Conservation (phyloP, 2,113 vertebrate genomes). For the Otis tarda region DNA sequence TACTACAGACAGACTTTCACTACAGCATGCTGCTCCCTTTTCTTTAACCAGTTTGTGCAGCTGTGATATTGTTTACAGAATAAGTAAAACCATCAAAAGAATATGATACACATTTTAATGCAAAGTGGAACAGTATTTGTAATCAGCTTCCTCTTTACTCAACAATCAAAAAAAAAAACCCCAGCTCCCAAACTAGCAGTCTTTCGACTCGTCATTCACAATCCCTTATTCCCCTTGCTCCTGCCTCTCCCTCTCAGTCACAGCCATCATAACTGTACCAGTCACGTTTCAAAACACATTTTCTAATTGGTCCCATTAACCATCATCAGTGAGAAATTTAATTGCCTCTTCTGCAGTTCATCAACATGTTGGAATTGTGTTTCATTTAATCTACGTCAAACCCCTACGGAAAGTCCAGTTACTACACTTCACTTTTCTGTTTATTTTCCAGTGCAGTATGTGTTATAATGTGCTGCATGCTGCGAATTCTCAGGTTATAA, state of each 20-base stretch:
- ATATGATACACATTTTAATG: not conserved
- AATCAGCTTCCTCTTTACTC: not conserved
- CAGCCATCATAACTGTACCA: not conserved
- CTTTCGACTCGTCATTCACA: not conserved
- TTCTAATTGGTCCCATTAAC: slow-evolving; percentile 42
- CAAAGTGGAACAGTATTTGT: not conserved
- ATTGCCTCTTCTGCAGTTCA: slow-evolving; percentile 37
- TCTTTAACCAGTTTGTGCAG: not conserved
- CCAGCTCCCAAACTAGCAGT: not conserved
- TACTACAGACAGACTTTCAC: not conserved
- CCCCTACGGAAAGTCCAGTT: slow-evolving; percentile 5
- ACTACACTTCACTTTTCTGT: slow-evolving; percentile 2
- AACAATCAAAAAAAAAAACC: fast-evolving
- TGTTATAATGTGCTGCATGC: slow-evolving; percentile 8
- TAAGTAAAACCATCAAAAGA: not conserved
- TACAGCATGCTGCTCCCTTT: not conserved
- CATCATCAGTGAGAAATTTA: slow-evolving; percentile 42
- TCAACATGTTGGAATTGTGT: slow-evolving; percentile 3
- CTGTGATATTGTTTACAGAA: not conserved
- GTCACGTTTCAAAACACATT: slow-evolving; percentile 13
- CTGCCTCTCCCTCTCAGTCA: not conserved
- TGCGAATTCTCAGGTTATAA: slow-evolving; percentile 42
- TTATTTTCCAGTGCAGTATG: slow-evolving; percentile 30
- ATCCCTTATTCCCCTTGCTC: not conserved
- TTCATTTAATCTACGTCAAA: slow-evolving; percentile 47